Base-by-base conservation (phyloP, 2,888 invertebrate genomes). In the Polyommatus icarus region DNA sequence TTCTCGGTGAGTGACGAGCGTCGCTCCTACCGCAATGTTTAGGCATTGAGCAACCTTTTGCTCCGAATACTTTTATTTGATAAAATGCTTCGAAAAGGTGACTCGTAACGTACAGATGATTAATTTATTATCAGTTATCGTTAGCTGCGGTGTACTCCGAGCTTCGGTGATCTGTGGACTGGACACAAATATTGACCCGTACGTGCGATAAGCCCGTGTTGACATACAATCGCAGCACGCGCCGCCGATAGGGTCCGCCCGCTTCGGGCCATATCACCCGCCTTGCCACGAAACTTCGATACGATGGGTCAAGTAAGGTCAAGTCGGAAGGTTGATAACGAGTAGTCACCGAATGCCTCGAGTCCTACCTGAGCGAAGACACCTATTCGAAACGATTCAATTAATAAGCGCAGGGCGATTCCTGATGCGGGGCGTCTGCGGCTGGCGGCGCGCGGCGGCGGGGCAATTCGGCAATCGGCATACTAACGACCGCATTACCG, bases 151-250 rank as follows among this genome's bases (percentile, higher is more conserved):
- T 24, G 61, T 20, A 20, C 1, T 20, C 20, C 59, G 59, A 54
- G 59, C 10, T 3, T 10, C 61, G 61, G 24, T 24, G 61, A 61
- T 61, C 12, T 61, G 61, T 24, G 61, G 61, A 24, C 61, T 24
- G 61, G 10, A 61, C 61, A 61, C 61, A 24, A 61, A 61, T 61
- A 61, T 61, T 61, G 61, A 61, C 61, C 12, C 24, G 61, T 61
- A 61, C 61, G 61, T 61, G 61, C 61, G 61, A 61, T 61, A 61
- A 20, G 61, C 24, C 24, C 24, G 61, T 12, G 61, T 61, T 24
- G 20, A 61, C 61, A 61, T 24, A 61, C 24, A 61, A 61, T 24
- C 61, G 61, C 61, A 61, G 61, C 61, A 61, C 61, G 61, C 61
- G 61, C 61, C 61, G 61, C 61, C 12, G 61, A 61, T 61, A 24